phyloP scores from a whole-genome alignment of 2,888 invertebrate genomes.

The Rambutsinella grinnellia region DNA sequence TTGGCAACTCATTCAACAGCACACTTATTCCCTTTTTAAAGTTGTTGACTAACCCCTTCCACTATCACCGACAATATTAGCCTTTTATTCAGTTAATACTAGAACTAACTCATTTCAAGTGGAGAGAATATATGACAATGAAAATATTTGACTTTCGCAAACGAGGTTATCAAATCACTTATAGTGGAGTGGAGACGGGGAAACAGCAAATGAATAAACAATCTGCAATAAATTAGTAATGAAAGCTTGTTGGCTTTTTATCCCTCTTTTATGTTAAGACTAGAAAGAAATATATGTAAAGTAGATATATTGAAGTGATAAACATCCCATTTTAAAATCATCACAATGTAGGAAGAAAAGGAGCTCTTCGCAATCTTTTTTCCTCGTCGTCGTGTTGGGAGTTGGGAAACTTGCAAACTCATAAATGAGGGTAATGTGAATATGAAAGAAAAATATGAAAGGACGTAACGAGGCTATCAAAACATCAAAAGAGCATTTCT shows the following conservation, averaged over 20 bases:
- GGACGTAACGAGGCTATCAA: conserved; percentile 23
- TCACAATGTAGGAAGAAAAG: not conserved
- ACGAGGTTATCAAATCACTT: conserved; percentile 36
- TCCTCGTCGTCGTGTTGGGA: not conserved
- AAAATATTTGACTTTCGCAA: not conserved
- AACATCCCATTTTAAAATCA: no score
- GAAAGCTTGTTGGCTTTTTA: not conserved
- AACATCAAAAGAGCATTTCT: conserved; percentile 7
- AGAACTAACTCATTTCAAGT: conserved; percentile 1
- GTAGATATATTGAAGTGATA: no score
- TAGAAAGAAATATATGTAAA: not conserved
- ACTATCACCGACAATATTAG: conserved; percentile 2
- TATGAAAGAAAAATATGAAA: not conserved
- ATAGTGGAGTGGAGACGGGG: not conserved
- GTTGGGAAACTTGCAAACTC: not conserved
- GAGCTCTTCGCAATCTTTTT: no score
- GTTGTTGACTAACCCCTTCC: conserved; percentile 15
- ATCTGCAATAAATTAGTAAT: conserved; percentile 28
- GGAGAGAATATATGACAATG: not conserved
- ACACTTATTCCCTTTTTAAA: not conserved
- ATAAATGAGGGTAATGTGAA: not conserved
- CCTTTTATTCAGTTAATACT: not conserved
- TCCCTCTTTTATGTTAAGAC: not conserved
- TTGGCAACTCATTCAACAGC: conserved; percentile 9
- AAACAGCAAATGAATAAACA: not conserved